Percentiles rank a stretch among this genome's conserved stretches.
These are phyloP conservation scores for Conger conger DNA, from an alignment of 2,113 vertebrate genomes.

Conservation along the genomic window DNA sequence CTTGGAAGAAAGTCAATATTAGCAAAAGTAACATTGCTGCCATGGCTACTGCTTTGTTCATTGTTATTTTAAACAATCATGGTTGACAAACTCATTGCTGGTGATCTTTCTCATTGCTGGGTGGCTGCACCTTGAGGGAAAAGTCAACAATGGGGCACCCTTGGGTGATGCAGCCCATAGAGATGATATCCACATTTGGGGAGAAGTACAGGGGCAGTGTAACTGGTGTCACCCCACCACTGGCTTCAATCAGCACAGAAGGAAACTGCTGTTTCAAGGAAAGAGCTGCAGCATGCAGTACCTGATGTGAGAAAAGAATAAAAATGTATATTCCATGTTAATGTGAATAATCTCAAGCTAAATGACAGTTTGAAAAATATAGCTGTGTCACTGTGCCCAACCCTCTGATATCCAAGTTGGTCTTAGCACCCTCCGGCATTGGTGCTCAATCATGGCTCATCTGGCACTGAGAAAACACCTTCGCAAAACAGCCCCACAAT, in stretches of 20 bases:
- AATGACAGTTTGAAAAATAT: neutral
- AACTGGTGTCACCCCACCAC: conserved; percentile 71
- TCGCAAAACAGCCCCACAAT: too few species aligned
- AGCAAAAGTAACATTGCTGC: neutral
- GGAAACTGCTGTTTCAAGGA: conserved; percentile 69
- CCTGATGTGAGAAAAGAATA: conserved; percentile 56
- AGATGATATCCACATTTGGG: conserved; percentile 72
- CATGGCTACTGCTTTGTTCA: neutral
- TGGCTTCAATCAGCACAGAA: conserved; percentile 69
- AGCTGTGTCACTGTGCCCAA: neutral
- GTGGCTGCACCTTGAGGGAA: conserved; percentile 71
- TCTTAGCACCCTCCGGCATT: too few species aligned
- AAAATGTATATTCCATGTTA: neutral
- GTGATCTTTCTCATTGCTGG: neutral
- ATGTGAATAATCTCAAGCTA: neutral
- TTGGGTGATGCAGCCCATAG: conserved; percentile 80
- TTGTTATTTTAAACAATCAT: neutral
- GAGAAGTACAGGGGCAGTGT: conserved; percentile 67
- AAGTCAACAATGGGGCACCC: conserved; percentile 76
- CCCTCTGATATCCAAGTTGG: neutral
- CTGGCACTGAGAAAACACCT: too few species aligned
- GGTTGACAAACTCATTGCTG: neutral
- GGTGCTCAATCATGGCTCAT: too few species aligned
- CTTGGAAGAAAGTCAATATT: neutral
- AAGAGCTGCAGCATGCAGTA: conserved; percentile 62